Conservation (phyloP, 2,888 invertebrate genomes). For the Unio delphinus region DNA sequence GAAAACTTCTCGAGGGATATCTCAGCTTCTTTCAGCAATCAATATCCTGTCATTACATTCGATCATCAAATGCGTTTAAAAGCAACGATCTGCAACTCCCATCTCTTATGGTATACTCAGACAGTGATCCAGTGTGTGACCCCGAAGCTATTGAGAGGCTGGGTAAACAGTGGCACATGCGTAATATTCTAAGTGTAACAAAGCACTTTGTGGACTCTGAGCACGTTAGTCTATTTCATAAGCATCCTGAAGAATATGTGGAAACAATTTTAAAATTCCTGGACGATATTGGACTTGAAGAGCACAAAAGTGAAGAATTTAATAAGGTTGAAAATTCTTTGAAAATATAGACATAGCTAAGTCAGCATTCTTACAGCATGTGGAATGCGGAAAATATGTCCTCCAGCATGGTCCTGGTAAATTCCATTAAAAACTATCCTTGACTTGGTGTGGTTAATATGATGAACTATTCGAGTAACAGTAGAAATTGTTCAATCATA, state of each 20-base stretch:
- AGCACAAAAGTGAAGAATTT: too few species aligned
- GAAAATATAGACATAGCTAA: too few species aligned
- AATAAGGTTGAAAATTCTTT: too few species aligned
- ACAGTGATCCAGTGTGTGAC: slow-evolving; percentile 86
- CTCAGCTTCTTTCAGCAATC: slow-evolving; percentile 83
- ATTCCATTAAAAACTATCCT: too few species aligned
- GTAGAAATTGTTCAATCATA: too few species aligned
- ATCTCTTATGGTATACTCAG: slow-evolving; percentile 80
- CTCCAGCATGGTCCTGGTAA: too few species aligned
- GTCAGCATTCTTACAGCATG: too few species aligned
- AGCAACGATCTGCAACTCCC: slow-evolving; percentile 83
- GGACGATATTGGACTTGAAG: slow-evolving; percentile 49
- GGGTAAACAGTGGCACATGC: slow-evolving; percentile 77
- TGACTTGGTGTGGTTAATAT: too few species aligned
- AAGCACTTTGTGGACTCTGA: slow-evolving; percentile 84
- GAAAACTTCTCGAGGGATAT: slow-evolving; percentile 75
- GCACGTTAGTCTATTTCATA: slow-evolving; percentile 81
- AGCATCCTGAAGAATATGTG: slow-evolving; percentile 80
- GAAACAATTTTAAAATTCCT: slow-evolving; percentile 78
- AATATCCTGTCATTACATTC: slow-evolving; percentile 87
- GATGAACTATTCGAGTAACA: too few species aligned
- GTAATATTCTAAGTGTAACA: slow-evolving; percentile 81
- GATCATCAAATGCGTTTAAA: slow-evolving; percentile 85
- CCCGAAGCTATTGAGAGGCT: slow-evolving; percentile 78
- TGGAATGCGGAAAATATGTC: too few species aligned